Evolutionary conservation across 53 echinoderm and acorn worm species (phyloP), one percentile per base, ranked within the genome.

Genomic region (Zoroaster sp.): DNA sequence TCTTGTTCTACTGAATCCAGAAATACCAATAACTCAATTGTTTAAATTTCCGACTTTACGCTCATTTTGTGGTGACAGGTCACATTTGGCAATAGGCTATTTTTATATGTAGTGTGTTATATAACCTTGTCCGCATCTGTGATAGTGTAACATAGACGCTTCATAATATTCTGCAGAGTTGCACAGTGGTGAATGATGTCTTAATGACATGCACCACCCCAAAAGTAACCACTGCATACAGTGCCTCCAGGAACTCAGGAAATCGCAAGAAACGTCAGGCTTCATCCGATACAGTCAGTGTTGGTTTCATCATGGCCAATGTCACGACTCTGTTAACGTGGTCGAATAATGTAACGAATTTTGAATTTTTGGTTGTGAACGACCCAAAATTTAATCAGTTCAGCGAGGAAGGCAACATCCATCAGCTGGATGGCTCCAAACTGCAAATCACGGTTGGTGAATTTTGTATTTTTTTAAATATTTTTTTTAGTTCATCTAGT

Each of bases 341-440:
- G 47, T 82, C 83, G 37, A 75, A 92, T 10, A 54, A 34, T 2
- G 17, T 41, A 10, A 69, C 81, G 10, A 66, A 81, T 46, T 52
- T 63, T 5, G 49, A 79, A 20, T 91, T 95, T 47, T 54, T 33
- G 9, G 72, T 74, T 20, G 87, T 75, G 69, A 67, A 35, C 1
- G 90, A 95, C 70, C 95, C 95, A 1, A 18, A 18, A 38, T 95
- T 91, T 51, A 23, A 82, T 4, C 36, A 0, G 21, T 90, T 93
- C 36, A 23, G 6, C 8, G 92, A 74, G 0, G 52, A 72, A 0
- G 52, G 13, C n/a, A 35, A 37, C 5, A 51, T 70, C 46, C 25
- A n/a, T 0, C 11, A 71, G 6, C 23, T 71, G 21, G 71, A 85
- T 6, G 85, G 47, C 69, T 34, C 34, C 51, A 85, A 85, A 40